phyloP scores from a whole-genome alignment of 2,113 vertebrate genomes.

The Ochotona princeps region DNA sequence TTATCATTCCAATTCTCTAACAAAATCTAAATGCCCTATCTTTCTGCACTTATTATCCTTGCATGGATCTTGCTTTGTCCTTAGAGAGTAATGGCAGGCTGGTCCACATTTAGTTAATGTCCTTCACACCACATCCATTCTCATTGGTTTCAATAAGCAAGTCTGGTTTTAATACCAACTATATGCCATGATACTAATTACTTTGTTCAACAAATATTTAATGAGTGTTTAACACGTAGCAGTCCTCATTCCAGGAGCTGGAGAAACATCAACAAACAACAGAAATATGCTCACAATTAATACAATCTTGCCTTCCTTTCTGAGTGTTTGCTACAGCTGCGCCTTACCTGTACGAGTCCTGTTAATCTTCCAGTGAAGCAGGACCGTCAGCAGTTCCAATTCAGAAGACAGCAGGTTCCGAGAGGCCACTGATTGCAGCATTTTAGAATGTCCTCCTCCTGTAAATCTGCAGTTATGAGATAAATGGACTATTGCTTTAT shows the following conservation, averaged over 20 bases:
- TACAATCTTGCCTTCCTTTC: not conserved
- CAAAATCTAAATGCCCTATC: not conserved
- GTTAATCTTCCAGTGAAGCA: not conserved
- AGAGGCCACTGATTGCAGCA: not conserved
- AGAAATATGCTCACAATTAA: not conserved
- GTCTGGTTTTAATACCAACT: not conserved
- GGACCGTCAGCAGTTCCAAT: not conserved
- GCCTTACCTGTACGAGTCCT: not conserved
- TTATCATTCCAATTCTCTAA: not conserved
- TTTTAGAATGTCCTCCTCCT: not conserved
- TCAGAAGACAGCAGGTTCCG: not conserved
- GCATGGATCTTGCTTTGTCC: not conserved
- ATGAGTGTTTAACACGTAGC: not conserved
- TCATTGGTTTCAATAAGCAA: not conserved
- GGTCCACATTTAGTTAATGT: not conserved
- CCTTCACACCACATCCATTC: not conserved
- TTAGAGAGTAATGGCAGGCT: not conserved
- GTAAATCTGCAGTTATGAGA: not conserved
- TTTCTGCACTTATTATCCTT: not conserved
- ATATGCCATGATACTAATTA: not conserved
- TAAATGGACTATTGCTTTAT: not conserved
- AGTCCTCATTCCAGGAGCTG: not conserved
- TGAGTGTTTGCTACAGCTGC: not conserved
- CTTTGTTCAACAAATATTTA: not conserved
- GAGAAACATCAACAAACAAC: not conserved